Evolutionary conservation across 64 coral and sea anemone species (phyloP), one percentile per base, ranked within the genome.

Genomic region (Stylophora pistillata): DNA sequence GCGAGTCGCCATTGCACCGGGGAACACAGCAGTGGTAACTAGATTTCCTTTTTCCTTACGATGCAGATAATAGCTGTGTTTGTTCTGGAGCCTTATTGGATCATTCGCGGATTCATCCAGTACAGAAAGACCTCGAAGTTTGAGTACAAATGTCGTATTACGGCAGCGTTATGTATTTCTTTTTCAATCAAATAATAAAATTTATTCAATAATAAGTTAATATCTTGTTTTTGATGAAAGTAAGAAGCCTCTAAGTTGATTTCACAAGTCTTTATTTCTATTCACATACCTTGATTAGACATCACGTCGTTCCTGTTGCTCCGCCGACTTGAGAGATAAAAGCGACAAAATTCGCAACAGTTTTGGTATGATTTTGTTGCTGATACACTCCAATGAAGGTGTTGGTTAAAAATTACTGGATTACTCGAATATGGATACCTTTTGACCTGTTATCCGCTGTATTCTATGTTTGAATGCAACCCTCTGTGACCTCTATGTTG

Each of bases 11-110:
- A 87, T 86, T 92, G 78, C 90, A 92, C 61, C 58, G 90, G 57
- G 83, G 90, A 55, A 92, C 90, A 92, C 90, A 92, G 54, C 90
- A 92, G 61, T 87, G 90, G 55, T 86, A 92, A 17, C 72, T 29
- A 33, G 90, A 78, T 68, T 78, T 87, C 58, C 75, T 92, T 87
- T n/a, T 63, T 58, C 25, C 21, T 33, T 68, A 69, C 30, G 55
- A 82, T 26, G 79, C 15, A 2, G 79, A 58, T 23, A 58, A 62
- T 23, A 25, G 59, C n/a, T 64, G 79, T 58, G 56, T 82, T 57
- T 82, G 53, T 58, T 82, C 79, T 53, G 13, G 54, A 82, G 79
- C 27, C 57, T 82, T 21, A n/a, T n/a, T n/a, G 61, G 6, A 27
- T 58, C 55, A 82, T 62, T 82, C 57, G 79, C 31, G 54, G 79